Percentiles rank a stretch among this genome's conserved stretches.
Evolutionary conservation across 2,797 vertebrate genomes (phyloP).

Genomic region (Tarsius wallacei): DNA sequence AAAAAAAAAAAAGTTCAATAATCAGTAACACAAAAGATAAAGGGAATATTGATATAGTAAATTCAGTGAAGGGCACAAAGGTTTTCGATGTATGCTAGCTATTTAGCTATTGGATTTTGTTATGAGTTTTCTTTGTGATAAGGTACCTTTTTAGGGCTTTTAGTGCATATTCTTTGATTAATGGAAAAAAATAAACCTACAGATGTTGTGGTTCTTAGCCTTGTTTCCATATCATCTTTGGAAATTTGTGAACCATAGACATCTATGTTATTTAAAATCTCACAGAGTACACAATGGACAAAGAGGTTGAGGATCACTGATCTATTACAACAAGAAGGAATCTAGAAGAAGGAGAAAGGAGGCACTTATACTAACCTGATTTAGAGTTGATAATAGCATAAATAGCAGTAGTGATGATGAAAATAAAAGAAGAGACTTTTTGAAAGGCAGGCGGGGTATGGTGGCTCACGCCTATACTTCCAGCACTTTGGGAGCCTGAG

Average conservation of each 20-base stretch:
- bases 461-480: no score
- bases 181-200: not conserved
- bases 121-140: not conserved
- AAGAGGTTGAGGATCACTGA: not conserved
- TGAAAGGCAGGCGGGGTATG: no score
- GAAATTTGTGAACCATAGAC: not conserved
- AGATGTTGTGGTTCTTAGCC: not conserved
- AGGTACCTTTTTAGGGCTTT: not conserved
- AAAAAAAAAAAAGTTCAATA: not conserved
- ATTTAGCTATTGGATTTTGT: slow-evolving; percentile 66
- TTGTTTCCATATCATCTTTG: not conserved
- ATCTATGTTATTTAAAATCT: not conserved
- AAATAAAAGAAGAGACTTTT: slow-evolving; percentile 34
- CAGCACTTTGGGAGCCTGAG: no score
- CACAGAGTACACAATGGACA: not conserved
- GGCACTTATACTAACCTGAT: not conserved
- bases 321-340: not conserved
- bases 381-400: slow-evolving; percentile 1
- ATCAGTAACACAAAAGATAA: slow-evolving; percentile 54
- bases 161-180: slow-evolving; percentile 31
- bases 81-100: not conserved
- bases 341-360: slow-evolving; percentile 41
- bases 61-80: not conserved
- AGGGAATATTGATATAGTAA: not conserved
- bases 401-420: not conserved